Base-by-base conservation (phyloP, 1,140 invertebrate species). In the Cyphomyrmex costatus region DNA sequence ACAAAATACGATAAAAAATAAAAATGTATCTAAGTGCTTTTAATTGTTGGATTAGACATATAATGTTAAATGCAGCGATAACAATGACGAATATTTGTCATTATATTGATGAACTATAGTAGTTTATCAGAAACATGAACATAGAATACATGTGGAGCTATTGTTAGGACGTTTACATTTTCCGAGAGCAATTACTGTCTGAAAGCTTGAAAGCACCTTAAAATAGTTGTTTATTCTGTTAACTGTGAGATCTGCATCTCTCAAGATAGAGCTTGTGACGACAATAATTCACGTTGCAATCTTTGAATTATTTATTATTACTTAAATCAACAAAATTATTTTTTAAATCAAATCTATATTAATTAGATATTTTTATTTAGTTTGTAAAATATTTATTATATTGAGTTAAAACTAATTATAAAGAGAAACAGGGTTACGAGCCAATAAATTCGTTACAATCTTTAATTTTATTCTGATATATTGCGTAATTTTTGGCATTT, bases 81-180 rank as follows among this genome's bases (percentile, higher is more conserved):
- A 0, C 8, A 12, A 8, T 3, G 10, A 42, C 10, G n/a, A n/a
- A n/a, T n/a, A n/a, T n/a, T n/a, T n/a, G n/a, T n/a, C n/a, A n/a
- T n/a, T n/a, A n/a, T n/a, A n/a, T n/a, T n/a, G n/a, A n/a, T n/a
- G n/a, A n/a, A n/a, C n/a, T n/a, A n/a, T n/a, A n/a, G n/a, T n/a
- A n/a, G n/a, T n/a, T n/a, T n/a, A n/a, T n/a, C n/a, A n/a, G n/a
- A n/a, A n/a, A n/a, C n/a, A n/a, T n/a, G n/a, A n/a, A 90, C 88
- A 90, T 91, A 91, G 88, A 80, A 56, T 84, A 83, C 84, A 14
- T 79, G 79, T 61, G 42, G 19, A 10, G 86, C 88, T 90, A 90
- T 90, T 88, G 88, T 91, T 90, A 79, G 89, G 49, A 70, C 61
- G 58, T 53, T 66, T 63, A 51, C 70, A 68, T 88, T 89, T 90